Evolutionary conservation across 1,140 invertebrate genomes (phyloP).

Genomic region (Bombus turneri): DNA sequence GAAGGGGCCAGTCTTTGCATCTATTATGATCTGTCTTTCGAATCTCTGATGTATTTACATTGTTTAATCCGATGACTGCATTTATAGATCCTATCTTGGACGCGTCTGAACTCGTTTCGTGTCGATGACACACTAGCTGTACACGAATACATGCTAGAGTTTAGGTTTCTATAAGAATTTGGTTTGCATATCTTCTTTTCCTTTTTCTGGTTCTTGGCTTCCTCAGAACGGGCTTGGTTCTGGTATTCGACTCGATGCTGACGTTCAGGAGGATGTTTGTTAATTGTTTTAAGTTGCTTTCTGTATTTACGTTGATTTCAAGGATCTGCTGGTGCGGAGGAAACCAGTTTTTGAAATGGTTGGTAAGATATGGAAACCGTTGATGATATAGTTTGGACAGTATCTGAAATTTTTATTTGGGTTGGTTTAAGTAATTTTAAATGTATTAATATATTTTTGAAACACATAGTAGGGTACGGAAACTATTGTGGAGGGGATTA

Average conservation of each 20-base stretch:
- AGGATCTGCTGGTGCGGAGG: accelerated
- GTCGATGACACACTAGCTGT: constrained; percentile 29
- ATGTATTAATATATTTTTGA: background rate
- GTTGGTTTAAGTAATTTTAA: background rate
- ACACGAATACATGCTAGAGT: constrained; percentile 13
- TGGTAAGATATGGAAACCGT: background rate
- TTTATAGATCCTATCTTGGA: constrained; percentile 58
- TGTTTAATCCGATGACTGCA: constrained; percentile 62
- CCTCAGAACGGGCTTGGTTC: constrained; percentile 13
- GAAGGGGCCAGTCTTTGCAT: constrained; percentile 82
- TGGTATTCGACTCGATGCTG: background rate
- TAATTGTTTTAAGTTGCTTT: background rate
- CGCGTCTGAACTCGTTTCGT: background rate
- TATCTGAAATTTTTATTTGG: background rate
- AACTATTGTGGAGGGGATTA: too few species aligned
- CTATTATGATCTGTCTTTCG: constrained; percentile 79
- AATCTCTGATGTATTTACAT: constrained; percentile 73
- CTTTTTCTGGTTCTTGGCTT: constrained; percentile 3
- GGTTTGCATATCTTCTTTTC: background rate
- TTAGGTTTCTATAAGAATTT: background rate
- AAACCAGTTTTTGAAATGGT: background rate
- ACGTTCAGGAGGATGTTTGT: background rate
- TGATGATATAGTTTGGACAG: background rate
- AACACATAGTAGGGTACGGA: background rate
- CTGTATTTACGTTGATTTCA: background rate